These are phyloP conservation scores for Phyllotreta cruciferae DNA, from an alignment of 2,888 invertebrate species.

Conservation along the genomic window DNA sequence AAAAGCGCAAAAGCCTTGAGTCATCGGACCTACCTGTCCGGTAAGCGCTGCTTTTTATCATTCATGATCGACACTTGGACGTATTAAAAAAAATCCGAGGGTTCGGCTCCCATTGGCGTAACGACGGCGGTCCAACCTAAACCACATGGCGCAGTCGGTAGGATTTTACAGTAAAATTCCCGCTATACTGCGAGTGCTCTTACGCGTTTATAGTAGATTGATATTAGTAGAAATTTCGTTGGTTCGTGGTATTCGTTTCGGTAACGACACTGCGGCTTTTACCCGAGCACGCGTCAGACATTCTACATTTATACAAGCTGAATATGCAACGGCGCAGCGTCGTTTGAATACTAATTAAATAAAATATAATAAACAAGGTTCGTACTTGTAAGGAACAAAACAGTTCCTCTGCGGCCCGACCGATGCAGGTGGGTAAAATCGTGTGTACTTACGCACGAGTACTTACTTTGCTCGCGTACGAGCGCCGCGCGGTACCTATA, in stretches of 20 bases:
- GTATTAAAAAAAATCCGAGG: conserved; percentile 44
- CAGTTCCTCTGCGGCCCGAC: conserved; percentile 31
- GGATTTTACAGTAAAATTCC: too few species aligned
- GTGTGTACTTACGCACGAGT: conserved; percentile 3
- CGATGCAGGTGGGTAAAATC: conserved; percentile 40
- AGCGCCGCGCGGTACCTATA: conserved; percentile 16
- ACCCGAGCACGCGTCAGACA: conserved; percentile 56
- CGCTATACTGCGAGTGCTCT: too few species aligned
- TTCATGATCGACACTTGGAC: conserved; percentile 45
- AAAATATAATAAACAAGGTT: conserved; percentile 41
- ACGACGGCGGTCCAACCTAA: conserved; percentile 1
- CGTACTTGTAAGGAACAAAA: conserved; percentile 41
- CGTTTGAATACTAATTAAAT: conserved; percentile 41
- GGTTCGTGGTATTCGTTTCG: conserved; percentile 10
- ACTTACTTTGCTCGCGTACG: too few species aligned
- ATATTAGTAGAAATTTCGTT: not conserved
- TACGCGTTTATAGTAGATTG: too few species aligned
- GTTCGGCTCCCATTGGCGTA: conserved; percentile 43
- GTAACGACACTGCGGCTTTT: conserved; percentile 41
- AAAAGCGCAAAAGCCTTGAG: conserved; percentile 41
- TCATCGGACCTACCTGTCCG: conserved; percentile 44
- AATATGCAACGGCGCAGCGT: conserved; percentile 45
- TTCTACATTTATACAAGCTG: conserved; percentile 50
- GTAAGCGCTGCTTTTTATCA: conserved; percentile 42
- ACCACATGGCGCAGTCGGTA: not conserved